A percentile compares a stretch with the other conserved stretches of the same genome.
Evolutionary conservation across 2,888 invertebrate genomes (phyloP).

Genomic region (Drosophila koepferae): DNA sequence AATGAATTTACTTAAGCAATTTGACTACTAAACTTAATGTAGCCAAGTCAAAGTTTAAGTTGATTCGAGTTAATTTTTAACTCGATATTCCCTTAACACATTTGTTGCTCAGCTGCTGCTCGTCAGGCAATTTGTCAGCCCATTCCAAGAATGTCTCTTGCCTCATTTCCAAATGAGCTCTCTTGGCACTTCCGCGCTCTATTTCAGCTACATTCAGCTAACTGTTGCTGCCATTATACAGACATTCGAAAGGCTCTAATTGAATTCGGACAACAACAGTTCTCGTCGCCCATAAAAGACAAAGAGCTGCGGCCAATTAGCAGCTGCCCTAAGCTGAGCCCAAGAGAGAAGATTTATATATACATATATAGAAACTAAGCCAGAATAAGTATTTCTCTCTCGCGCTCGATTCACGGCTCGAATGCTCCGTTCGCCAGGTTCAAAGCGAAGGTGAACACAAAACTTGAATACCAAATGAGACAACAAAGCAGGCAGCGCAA

Average conservation of each 20-base stretch:
- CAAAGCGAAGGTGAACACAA: conserved; percentile 61
- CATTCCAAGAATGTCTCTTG: background rate
- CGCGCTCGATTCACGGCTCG: conserved; percentile 33
- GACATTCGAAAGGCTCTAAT: conserved; percentile 37
- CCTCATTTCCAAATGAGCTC: background rate
- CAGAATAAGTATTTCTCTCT: conserved; percentile 21
- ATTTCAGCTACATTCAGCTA: conserved; percentile 21
- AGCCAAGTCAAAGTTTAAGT: background rate
- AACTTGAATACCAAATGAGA: conserved; percentile 77
- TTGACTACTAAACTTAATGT: background rate
- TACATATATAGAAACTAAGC: conserved; percentile 31
- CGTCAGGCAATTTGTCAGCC: background rate
- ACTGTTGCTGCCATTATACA: conserved; percentile 34
- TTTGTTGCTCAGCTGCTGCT: background rate
- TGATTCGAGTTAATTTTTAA: background rate
- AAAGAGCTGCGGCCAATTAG: conserved; percentile 55
- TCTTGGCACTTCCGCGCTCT: conserved; percentile 8
- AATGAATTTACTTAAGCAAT: background rate
- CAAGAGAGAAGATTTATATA: background rate
- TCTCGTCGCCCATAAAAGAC: conserved; percentile 22
- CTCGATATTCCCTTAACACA: background rate
- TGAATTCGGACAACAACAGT: conserved; percentile 40
- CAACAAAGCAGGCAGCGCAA: conserved; percentile 73
- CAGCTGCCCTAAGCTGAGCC: conserved; percentile 34
- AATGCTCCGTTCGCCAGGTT: conserved; percentile 50